These are phyloP conservation scores for Hucho hucho DNA, from an alignment of 2,113 vertebrate genomes.

Conservation along the genomic window DNA sequence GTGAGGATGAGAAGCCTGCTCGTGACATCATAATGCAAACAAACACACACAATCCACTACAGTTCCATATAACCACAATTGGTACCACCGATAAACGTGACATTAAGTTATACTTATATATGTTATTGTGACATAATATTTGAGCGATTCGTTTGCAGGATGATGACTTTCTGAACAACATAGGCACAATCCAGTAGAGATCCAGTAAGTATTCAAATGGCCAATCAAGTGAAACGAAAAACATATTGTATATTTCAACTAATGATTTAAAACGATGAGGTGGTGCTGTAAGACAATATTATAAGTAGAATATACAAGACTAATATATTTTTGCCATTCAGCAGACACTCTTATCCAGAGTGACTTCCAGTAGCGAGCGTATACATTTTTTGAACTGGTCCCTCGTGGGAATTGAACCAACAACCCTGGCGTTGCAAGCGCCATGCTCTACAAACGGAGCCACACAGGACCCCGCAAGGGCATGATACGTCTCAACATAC, in stretches of 20 bases:
- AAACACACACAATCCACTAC: background rate
- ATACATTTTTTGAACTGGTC: too few species aligned
- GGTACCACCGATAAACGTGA: background rate
- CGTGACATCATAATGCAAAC: conserved; percentile 36
- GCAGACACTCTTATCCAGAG: too few species aligned
- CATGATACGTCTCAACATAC: conserved; percentile 33
- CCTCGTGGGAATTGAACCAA: too few species aligned
- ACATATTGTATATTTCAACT: background rate
- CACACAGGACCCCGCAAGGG: conserved; percentile 27
- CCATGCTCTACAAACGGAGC: too few species aligned
- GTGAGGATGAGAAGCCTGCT: conserved; percentile 59
- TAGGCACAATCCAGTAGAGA: too few species aligned
- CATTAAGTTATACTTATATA: background rate
- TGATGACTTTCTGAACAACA: too few species aligned
- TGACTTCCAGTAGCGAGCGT: too few species aligned
- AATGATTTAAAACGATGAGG: background rate
- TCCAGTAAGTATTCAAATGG: background rate
- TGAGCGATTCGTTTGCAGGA: too few species aligned
- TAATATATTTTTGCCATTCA: too few species aligned
- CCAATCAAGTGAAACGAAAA: background rate
- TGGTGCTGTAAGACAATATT: background rate
- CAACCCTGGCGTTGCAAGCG: too few species aligned
- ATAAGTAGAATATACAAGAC: too few species aligned
- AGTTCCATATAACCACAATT: conserved; percentile 55
- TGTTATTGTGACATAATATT: too few species aligned